A percentile compares a stretch with the other conserved stretches of the same genome.
Conservation (phyloP, 2,888 invertebrate species). For the Masnerella sp. region DNA sequence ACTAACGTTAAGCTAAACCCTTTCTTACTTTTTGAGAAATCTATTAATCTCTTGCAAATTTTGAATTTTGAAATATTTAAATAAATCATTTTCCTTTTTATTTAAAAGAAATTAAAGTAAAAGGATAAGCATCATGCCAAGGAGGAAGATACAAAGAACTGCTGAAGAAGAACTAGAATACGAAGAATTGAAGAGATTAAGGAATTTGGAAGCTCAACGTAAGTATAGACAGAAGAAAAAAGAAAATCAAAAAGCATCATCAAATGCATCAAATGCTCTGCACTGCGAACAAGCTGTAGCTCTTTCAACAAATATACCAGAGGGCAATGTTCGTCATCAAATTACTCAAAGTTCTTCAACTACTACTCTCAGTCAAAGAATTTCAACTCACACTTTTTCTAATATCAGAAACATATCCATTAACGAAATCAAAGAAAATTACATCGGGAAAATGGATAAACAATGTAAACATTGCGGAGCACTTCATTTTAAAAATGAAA, state of each 20-base stretch:
- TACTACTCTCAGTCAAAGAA: neutral
- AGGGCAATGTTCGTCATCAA: conserved; percentile 5
- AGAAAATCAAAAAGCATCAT: too few species aligned
- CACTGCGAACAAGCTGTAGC: neutral
- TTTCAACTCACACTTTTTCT: neutral
- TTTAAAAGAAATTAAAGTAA: too few species aligned
- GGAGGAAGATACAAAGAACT: conserved; percentile 3
- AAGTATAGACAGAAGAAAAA: neutral
- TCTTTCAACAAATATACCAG: conserved; percentile 6
- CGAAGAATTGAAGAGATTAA: neutral
- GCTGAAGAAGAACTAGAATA: conserved; percentile 1
- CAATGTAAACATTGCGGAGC: conserved; percentile 31
- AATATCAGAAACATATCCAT: neutral
- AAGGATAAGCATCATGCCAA: conserved; percentile 2
- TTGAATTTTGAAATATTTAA: too few species aligned
- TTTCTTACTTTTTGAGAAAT: too few species aligned
- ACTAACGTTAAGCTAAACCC: too few species aligned
- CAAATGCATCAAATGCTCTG: too few species aligned
- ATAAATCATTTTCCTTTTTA: too few species aligned
- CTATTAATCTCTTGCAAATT: too few species aligned
- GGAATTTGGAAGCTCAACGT: conserved; percentile 2
- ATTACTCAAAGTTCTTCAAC: conserved; percentile 4
- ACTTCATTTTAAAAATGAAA: conserved; percentile 28
- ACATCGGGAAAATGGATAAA: conserved; percentile 19
- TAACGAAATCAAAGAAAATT: conserved; percentile 13